Percentiles rank a stretch among this genome's conserved stretches.
Evolutionary conservation across 2,888 invertebrate species (phyloP).

Genomic region (Panopea generosa): DNA sequence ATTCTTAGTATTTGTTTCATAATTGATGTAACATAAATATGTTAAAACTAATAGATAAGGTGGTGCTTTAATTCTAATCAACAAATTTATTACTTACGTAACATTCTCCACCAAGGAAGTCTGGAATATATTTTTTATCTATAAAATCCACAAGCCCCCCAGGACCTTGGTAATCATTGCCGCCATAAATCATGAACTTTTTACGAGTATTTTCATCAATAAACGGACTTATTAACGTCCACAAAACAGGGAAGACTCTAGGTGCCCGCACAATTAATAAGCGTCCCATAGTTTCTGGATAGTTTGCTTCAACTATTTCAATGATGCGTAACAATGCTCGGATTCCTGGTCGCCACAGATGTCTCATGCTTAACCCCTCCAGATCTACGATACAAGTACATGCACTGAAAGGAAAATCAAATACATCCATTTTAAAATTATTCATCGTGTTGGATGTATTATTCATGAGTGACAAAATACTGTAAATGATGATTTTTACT

Average conservation of each 20-base stretch:
- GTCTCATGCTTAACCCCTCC: constrained; percentile 97
- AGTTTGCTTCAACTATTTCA: constrained; percentile 96
- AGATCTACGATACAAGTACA: constrained; percentile 97
- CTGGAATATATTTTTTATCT: constrained; percentile 93
- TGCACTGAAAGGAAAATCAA: constrained; percentile 87
- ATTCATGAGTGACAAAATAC: too few species aligned
- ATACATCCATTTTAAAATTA: too few species aligned
- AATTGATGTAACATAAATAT: too few species aligned
- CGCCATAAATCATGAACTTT: constrained; percentile 96
- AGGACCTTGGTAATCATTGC: constrained; percentile 92
- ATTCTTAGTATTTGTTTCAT: too few species aligned
- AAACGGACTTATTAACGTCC: constrained; percentile 97
- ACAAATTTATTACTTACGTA: constrained; percentile 89
- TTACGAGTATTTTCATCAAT: constrained; percentile 97
- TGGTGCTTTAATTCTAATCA: too few species aligned
- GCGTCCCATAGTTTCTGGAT: constrained; percentile 97
- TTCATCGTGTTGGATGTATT: too few species aligned
- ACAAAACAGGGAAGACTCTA: constrained; percentile 96
- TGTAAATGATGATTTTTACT: too few species aligned
- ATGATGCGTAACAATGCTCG: constrained; percentile 89
- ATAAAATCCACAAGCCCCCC: constrained; percentile 95
- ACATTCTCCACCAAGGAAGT: constrained; percentile 96
- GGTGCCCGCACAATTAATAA: constrained; percentile 96
- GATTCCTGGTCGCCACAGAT: constrained; percentile 97
- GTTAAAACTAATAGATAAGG: too few species aligned